Evolutionary conservation across 2,797 vertebrate genomes (phyloP), one percentile per base, ranked within the genome.

Genomic region (Microchirus variegatus): DNA sequence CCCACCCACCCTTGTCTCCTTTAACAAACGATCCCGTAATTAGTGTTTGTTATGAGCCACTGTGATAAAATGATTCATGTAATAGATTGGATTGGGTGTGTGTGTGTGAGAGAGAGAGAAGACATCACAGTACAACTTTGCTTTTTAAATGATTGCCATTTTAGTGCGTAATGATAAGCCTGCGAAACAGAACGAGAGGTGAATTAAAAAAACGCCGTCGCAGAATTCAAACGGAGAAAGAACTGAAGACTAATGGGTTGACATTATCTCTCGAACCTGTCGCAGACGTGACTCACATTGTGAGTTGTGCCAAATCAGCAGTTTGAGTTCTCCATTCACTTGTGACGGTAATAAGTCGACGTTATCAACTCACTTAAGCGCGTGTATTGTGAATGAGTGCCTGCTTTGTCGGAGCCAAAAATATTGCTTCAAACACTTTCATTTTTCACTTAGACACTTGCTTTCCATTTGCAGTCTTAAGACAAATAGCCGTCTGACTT

Each of bases 381-480:
- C 52, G 44, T 75, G 35, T 59, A 62, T 82, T 63, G 80, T 35
- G 42, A 69, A 78, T 63, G 61, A 70, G 40, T 41, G 48, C 15
- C 43, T 41, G 36, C 56, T 48, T 40, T 41, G 31, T 80, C 58
- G 18, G 51, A 57, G 45, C 48, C 57, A 55, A 31, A 31, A 73
- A 71, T 70, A 58, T 61, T 61, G 58, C 67, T 79, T 68, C 42
- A 41, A 48, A 1, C 10, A 2, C 46, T 63, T 77, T 73, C 41
- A 73, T 50, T 63, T 70, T 68, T 81, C 67, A 70, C 14, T 48
- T 6, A 14, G 22, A 48, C 0, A 0, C 44, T 46, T 59, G 40
- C 46, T 76, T 61, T 51, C 52, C 49, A 52, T 63, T 54, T 51
- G 45, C 42, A 17, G 36, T 63, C 37, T 59, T 49, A 31, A 43